Evolutionary conservation across 2,888 invertebrate species (phyloP).

Genomic region (Panopea generosa): DNA sequence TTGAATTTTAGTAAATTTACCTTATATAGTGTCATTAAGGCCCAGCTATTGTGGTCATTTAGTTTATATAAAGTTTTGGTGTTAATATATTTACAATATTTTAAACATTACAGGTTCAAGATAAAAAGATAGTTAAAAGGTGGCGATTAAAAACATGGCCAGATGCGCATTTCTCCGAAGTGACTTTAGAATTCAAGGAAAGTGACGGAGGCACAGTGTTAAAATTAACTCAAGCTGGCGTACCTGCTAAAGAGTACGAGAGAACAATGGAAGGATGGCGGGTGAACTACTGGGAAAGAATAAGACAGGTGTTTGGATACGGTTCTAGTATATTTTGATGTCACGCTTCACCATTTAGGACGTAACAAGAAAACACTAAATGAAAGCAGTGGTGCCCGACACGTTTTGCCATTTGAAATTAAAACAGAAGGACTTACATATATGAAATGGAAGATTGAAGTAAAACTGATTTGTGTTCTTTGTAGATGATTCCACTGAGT

Average conservation of each 20-base stretch:
- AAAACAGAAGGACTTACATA: too few relatives aligned
- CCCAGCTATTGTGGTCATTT: too few relatives aligned
- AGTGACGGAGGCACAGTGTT: slow-evolving; percentile 95
- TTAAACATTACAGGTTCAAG: slow-evolving; percentile 87
- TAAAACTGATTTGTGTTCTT: too few relatives aligned
- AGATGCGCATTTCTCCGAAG: slow-evolving; percentile 94
- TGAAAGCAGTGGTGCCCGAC: too few relatives aligned
- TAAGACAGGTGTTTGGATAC: slow-evolving; percentile 96
- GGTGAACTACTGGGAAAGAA: slow-evolving; percentile 95
- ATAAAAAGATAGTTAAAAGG: slow-evolving; percentile 93
- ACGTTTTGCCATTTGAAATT: too few relatives aligned
- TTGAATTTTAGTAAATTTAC: too few relatives aligned
- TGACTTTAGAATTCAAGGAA: slow-evolving; percentile 93
- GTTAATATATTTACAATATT: too few relatives aligned
- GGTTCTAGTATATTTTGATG: slow-evolving; percentile 87
- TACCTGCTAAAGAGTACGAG: slow-evolving; percentile 91
- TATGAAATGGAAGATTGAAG: too few relatives aligned
- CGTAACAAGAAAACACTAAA: too few relatives aligned
- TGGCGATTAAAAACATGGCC: slow-evolving; percentile 99
- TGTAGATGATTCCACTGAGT: too few relatives aligned
- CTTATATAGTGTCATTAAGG: too few relatives aligned
- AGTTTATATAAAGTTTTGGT: too few relatives aligned
- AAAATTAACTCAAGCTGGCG: slow-evolving; percentile 92
- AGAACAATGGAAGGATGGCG: slow-evolving; percentile 95
- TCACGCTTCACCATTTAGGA: not conserved